Base-by-base conservation (phyloP, 2,888 invertebrate species). In the Pogonocherus hispidulus region DNA sequence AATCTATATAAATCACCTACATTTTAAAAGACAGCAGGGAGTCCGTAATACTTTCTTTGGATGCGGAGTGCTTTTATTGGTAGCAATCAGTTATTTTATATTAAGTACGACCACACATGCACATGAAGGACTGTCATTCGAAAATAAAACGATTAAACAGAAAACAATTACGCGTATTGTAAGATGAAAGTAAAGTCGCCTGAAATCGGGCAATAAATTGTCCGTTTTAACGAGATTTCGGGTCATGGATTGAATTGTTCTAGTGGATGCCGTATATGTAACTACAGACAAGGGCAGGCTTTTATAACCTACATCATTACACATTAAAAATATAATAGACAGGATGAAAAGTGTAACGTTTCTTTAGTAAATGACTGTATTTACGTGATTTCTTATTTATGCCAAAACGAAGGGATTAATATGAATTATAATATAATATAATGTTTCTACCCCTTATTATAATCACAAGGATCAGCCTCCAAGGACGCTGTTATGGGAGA, bases 181-280 rank as follows among this genome's bases (percentile, higher is more conserved):
- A 16, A 52, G 19, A 52, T 18, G 52, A 52, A 52, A 52, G 52
- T 52, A 2, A 18, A 2, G 18, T 52, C 16, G 27, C 52, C 11
- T 32, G 27, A 18, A 8, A 18, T 16, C 4, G 16, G 52, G 14
- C 18, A 27, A 27, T 52, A 52, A 52, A 52, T 52, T 52, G 3
- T 32, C 32, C 52, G 22, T 16, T 32, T 52, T 52, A 52, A 52
- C 18, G 52, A 52, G 19, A 32, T 32, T 32, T 41, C 14, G 41
- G 41, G 16, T n/a, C 41, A 41, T 1, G 18, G n/a, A 16, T 49
- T 52, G 32, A 52, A 11, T 16, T 27, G 32, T 32, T 52, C 16
- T 32, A 18, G 32, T 11, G 27, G 32, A 6, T 51, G n/a, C 23
- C 49, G 49, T 51, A 51, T n/a, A n/a, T n/a, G n/a, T n/a, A n/a